Percentiles rank a stretch among this genome's conserved stretches.
Conservation (phyloP, 2,888 invertebrate genomes). For the Cataglyphis albicans region DNA sequence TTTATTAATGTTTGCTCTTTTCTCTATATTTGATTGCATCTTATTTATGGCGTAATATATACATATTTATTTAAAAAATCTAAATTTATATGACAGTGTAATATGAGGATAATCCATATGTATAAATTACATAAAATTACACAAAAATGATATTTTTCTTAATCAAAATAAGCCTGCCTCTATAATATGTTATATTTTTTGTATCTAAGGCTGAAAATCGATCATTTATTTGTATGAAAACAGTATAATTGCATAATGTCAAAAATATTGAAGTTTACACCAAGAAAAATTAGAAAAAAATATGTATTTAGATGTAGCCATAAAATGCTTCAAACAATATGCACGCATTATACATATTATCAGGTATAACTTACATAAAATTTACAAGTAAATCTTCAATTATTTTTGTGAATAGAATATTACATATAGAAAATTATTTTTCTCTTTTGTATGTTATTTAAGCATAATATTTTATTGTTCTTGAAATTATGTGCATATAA, state of each 20-base stretch:
- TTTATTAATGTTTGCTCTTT: slow-evolving; percentile 53
- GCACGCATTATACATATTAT: background rate
- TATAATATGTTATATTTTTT: slow-evolving; percentile 19
- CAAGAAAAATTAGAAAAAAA: slow-evolving; percentile 3
- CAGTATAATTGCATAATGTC: background rate
- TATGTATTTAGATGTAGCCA: background rate
- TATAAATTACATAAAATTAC: background rate
- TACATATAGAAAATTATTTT: background rate
- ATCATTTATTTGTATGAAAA: slow-evolving; percentile 5
- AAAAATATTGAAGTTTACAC: slow-evolving; percentile 4
- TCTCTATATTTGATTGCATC: slow-evolving; percentile 53
- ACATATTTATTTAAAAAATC: background rate
- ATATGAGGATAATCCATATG: background rate
- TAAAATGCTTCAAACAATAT: slow-evolving; percentile 2
- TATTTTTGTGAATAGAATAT: slow-evolving; percentile 15
- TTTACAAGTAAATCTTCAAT: slow-evolving; percentile 7
- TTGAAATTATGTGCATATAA: slow-evolving; percentile 11
- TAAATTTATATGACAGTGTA: slow-evolving; percentile 1
- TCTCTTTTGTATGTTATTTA: slow-evolving; percentile 7
- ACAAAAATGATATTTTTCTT: background rate
- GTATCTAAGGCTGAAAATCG: background rate
- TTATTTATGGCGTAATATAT: slow-evolving; percentile 1
- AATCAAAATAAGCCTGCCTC: background rate
- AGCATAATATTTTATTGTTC: background rate
- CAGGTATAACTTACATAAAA: slow-evolving; percentile 1